Base-by-base conservation (phyloP, 2,797 vertebrate species). In the Alcedo quadribrachys region DNA sequence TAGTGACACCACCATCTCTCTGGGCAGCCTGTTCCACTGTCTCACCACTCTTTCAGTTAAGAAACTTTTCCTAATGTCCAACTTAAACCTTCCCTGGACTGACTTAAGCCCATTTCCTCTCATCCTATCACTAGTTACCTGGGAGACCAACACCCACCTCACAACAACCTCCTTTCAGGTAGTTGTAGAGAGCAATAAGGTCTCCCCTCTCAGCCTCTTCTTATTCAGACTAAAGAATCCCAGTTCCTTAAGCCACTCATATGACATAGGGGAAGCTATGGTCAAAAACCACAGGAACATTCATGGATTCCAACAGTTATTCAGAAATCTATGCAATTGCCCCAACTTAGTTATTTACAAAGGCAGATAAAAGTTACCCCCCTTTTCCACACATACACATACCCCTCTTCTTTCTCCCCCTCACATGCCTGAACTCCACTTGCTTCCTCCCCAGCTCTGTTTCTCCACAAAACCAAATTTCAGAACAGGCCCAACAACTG, bases 401-500 rank as follows among this genome's bases (percentile, higher is more conserved):
- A 55, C 7, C 18, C 18, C 48, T 50, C 37, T 58, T 37, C 54
- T 27, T 58, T 43, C 55, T 51, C 30, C 24, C 37, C 25, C 20
- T 61, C 53, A 61, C 28, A 46, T 2, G 11, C 42, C 58, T 17
- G 8, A 81, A 74, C 42, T 70, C 46, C 35, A 32, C 28, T 85
- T 81, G 30, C 66, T 93, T 71, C 74, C 32, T 83, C 45, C 65
- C 35, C 50, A 80, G 43, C 46, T 58, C 57, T 68, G 78, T 50
- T 74, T 30, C 65, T 71, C 46, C 69, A 87, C 28, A 42, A 71
- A 85, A 85, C 9, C 0, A 0, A 79, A 77, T 58, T 70, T 92
- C 63, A 86, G 48, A 84, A 74, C 1, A 4, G 81, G 73, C 17
- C 4, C 16, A 60, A 76, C 91, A 95, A 89, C 84, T 96, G 94